A percentile compares a stretch with the other conserved stretches of the same genome.
phyloP scores from a whole-genome alignment of 2,888 invertebrate genomes.

The Litoditis marina region DNA sequence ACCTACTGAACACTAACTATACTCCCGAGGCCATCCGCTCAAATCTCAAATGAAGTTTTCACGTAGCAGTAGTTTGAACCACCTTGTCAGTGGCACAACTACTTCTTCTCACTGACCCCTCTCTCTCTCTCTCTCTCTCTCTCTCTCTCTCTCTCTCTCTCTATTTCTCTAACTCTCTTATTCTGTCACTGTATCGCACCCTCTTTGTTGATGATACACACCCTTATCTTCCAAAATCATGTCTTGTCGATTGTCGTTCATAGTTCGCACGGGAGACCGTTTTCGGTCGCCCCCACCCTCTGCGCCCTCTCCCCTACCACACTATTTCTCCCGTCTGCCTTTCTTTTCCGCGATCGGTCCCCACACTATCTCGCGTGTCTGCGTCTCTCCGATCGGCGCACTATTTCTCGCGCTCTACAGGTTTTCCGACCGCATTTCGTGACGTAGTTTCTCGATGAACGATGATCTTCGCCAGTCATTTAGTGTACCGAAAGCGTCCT shows the following conservation, averaged over 20 bases:
- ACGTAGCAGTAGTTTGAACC: too few relatives aligned
- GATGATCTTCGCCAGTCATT: slow-evolving; percentile 33
- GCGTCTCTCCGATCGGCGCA: slow-evolving; percentile 24
- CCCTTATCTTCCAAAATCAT: slow-evolving; percentile 14
- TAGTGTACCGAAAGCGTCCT: too few relatives aligned
- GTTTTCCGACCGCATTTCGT: slow-evolving; percentile 42
- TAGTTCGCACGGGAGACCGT: slow-evolving; percentile 42
- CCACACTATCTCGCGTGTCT: slow-evolving; percentile 28
- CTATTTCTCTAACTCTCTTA: slow-evolving; percentile 4
- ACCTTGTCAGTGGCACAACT: not conserved
- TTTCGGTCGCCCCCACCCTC: slow-evolving; percentile 8
- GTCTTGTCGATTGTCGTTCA: slow-evolving; percentile 44
- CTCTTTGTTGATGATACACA: not conserved
- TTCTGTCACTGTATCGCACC: not conserved
- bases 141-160: slow-evolving; percentile 11
- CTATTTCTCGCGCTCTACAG: slow-evolving; percentile 28
- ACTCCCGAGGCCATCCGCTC: too few relatives aligned
- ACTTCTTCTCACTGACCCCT: slow-evolving; percentile 4
- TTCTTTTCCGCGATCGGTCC: slow-evolving; percentile 33
- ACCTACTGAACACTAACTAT: not conserved
- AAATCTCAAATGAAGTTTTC: too few relatives aligned
- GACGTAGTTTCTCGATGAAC: slow-evolving; percentile 46
- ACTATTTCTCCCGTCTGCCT: not conserved
- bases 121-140: slow-evolving; percentile 17
- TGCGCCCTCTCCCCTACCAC: not conserved